These are phyloP conservation scores for Clinocottus analis DNA, from an alignment of 2,113 vertebrate species.

Conservation along the genomic window DNA sequence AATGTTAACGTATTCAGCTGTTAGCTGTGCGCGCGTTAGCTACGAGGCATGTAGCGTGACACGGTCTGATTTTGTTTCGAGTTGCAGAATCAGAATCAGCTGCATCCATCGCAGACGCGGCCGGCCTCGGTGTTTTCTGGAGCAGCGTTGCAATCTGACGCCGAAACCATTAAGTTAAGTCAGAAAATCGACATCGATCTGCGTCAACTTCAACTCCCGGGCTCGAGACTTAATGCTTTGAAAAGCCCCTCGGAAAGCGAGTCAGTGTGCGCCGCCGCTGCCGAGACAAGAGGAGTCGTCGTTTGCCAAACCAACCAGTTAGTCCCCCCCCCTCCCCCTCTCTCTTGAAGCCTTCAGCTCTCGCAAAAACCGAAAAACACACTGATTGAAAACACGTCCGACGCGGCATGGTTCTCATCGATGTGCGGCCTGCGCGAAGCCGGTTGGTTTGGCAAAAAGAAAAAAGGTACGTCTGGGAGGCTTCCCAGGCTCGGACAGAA, in stretches of 20 bases:
- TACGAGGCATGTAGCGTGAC: background rate
- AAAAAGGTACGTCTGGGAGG: background rate
- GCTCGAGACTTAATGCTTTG: background rate
- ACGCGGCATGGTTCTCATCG: background rate
- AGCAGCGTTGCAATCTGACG: background rate
- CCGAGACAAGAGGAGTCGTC: background rate
- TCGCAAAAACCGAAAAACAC: background rate
- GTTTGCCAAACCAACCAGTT: background rate
- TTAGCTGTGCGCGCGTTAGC: background rate
- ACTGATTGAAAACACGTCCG: background rate
- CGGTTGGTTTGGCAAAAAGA: background rate
- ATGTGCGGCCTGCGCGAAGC: background rate
- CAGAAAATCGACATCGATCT: background rate
- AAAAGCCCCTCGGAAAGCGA: background rate
- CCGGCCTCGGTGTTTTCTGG: background rate
- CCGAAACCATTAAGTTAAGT: background rate
- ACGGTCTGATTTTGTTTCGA: background rate
- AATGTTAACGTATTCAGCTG: background rate
- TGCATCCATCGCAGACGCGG: background rate
- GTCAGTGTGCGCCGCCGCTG: background rate
- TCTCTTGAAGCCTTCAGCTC: background rate
- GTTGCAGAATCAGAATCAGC: background rate
- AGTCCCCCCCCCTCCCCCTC: background rate
- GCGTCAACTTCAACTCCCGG: background rate
- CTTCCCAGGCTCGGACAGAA: background rate